Conservation (phyloP, 2,797 vertebrate genomes). For the Tympanoctomys barrerae region DNA sequence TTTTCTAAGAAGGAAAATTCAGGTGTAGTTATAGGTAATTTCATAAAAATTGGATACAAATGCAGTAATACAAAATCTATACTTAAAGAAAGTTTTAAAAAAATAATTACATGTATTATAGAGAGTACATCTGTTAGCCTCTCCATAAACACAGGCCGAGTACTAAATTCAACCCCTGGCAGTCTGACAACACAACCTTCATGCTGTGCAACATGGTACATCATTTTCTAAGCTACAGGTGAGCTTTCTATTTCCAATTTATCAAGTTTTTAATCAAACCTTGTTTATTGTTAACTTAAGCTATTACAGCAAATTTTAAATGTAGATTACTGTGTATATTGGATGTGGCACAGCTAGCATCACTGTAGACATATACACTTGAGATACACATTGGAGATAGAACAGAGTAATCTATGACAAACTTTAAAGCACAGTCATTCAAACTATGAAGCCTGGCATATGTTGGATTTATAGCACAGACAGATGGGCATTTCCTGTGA, state of each 20-base stretch:
- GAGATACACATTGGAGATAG: neutral
- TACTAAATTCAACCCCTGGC: neutral
- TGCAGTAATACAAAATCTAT: neutral
- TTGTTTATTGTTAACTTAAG: neutral
- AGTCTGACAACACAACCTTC: constrained; percentile 14
- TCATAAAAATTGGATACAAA: constrained; percentile 29
- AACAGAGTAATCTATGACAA: constrained; percentile 40
- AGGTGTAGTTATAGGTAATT: constrained; percentile 47
- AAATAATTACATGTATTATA: neutral
- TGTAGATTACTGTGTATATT: neutral
- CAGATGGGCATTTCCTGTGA: constrained; percentile 53
- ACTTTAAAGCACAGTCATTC: constrained; percentile 48
- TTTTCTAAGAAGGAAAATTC: constrained; percentile 15
- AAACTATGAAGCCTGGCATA: constrained; percentile 42
- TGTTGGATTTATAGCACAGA: constrained; percentile 51
- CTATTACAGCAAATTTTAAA: neutral
- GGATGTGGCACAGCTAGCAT: constrained; percentile 32
- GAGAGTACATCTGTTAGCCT: neutral
- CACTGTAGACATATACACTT: neutral
- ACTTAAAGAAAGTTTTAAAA: neutral
- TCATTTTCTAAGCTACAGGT: constrained; percentile 31
- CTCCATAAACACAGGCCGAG: neutral
- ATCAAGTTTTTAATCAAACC: neutral
- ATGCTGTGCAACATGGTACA: neutral
- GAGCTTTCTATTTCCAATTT: constrained; percentile 48